Conservation (phyloP, 64 coral and sea anemone species). For the Pachyseris speciosa region DNA sequence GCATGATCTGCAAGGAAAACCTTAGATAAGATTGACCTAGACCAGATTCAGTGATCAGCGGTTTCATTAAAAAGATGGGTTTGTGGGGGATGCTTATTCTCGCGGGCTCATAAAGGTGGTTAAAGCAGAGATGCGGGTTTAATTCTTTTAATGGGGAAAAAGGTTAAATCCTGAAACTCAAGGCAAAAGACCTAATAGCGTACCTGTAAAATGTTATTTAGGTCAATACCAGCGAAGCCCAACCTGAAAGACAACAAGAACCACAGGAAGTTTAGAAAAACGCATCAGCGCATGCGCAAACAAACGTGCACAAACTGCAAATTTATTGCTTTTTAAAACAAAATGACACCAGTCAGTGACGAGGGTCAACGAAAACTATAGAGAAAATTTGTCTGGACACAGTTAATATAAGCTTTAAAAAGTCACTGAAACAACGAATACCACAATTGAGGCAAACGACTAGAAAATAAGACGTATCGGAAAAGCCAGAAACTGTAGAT, state of each 20-base stretch:
- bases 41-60: no score
- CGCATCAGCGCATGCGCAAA: conserved; percentile 74
- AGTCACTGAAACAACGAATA: background rate
- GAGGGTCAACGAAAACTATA: background rate
- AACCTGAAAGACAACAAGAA: conserved; percentile 65
- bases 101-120: no score
- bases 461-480: background rate
- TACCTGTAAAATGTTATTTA: conserved; percentile 98
- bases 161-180: no score
- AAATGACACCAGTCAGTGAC: background rate
- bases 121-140: no score
- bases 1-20: no score
- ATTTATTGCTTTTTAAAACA: background rate
- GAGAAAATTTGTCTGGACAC: background rate
- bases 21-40: no score
- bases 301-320: background rate
- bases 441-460: conserved; percentile 44
- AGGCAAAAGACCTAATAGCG: background rate
- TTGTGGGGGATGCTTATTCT: no score
- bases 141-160: no score
- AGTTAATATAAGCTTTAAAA: background rate
- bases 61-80: no score
- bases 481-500: background rate
- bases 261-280: background rate
- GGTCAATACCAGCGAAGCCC: conserved; percentile 82